These are phyloP conservation scores for Bombus balteatus DNA, from an alignment of 1,140 invertebrate genomes.

Conservation along the genomic window DNA sequence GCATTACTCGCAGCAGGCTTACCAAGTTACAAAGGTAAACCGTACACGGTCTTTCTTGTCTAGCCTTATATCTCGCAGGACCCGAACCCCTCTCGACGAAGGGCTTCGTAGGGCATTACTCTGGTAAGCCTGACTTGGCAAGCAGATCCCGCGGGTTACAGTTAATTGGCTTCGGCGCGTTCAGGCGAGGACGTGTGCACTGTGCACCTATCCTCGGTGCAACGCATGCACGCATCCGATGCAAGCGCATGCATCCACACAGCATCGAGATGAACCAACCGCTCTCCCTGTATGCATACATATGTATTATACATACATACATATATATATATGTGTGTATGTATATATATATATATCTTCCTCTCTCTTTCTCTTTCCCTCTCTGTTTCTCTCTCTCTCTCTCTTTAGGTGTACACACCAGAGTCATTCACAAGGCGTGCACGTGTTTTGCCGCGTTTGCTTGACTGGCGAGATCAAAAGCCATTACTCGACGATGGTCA, in stretches of 20 bases:
- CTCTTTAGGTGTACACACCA: background rate
- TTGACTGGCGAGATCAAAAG: conserved; percentile 25
- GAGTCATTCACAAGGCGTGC: conserved; percentile 27
- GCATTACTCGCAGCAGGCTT: conserved; percentile 49
- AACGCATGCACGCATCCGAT: conserved; percentile 25
- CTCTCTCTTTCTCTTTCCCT: too few species aligned
- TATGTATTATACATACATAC: background rate
- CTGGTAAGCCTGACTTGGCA: conserved; percentile 71
- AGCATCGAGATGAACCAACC: background rate
- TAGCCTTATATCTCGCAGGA: conserved; percentile 56
- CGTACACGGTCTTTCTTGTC: conserved; percentile 58
- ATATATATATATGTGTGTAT: too few species aligned
- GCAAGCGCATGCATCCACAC: conserved; percentile 21
- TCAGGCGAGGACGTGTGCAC: conserved; percentile 41
- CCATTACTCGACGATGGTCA: conserved; percentile 22
- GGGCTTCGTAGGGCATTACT: conserved; percentile 72
- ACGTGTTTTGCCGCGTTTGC: background rate
- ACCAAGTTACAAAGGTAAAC: conserved; percentile 56
- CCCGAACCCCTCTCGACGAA: conserved; percentile 53
- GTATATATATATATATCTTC: too few species aligned
- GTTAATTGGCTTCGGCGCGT: conserved; percentile 73
- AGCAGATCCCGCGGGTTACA: conserved; percentile 73
- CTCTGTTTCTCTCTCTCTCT: too few species aligned
- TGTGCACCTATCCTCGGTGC: conserved; percentile 41
- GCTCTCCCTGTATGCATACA: too few species aligned